Percentiles rank a stretch among this genome's conserved stretches.
phyloP scores from a whole-genome alignment of 2,888 invertebrate species.

The Andrena trimmerana region DNA sequence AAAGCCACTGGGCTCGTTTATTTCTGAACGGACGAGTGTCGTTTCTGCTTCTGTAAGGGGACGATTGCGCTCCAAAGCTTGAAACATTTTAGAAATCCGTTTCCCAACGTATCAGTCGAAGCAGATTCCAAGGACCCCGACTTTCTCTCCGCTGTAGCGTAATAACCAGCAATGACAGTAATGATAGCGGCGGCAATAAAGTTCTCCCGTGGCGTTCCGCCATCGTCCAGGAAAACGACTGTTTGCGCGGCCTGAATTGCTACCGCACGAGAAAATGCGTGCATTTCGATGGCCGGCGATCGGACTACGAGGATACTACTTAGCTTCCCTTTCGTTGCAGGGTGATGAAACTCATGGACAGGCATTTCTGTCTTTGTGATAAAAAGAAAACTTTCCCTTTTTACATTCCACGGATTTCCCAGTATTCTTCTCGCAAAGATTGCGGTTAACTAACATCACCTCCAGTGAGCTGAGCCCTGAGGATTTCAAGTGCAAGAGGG shows the following conservation, averaged over 20 bases:
- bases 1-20: background rate
- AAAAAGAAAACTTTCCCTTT: no score
- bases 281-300: constrained; percentile 3
- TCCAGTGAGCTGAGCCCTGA: no score
- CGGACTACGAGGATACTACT: no score
- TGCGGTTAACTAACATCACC: no score
- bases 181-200: constrained; percentile 54
- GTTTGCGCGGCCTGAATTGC: constrained; percentile 31
- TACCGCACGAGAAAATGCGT: constrained; percentile 23
- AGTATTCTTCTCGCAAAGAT: no score
- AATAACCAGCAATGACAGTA: constrained; percentile 58
- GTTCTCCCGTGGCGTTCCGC: constrained; percentile 47
- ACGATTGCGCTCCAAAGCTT: background rate
- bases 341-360: background rate
- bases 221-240: constrained; percentile 42
- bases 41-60: background rate
- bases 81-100: constrained; percentile 48
- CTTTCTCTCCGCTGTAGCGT: constrained; percentile 44
- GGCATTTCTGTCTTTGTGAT: background rate
- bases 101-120: constrained; percentile 21
- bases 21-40: background rate
- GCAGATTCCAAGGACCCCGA: constrained; percentile 50
- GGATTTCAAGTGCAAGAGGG: no score
- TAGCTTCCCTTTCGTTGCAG: constrained; percentile 17
- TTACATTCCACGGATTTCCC: no score